These are phyloP conservation scores for Drosophila emarginata DNA, from an alignment of 2,888 invertebrate species.

Conservation along the genomic window DNA sequence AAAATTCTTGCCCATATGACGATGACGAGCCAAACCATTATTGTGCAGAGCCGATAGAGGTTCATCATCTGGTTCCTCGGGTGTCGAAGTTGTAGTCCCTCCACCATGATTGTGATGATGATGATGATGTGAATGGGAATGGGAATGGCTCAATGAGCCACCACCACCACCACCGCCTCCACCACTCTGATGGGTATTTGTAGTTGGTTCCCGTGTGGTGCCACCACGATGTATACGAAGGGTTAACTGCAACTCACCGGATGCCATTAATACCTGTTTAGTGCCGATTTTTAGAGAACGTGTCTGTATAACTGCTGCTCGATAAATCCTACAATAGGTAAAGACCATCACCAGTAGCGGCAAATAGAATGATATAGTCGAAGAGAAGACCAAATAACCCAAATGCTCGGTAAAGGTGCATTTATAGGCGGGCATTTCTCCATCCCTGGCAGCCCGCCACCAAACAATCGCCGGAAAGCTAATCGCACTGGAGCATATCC, in stretches of 20 bases:
- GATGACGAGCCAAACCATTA: conserved; percentile 89
- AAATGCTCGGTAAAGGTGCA: conserved; percentile 98
- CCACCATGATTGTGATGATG: conserved; percentile 79
- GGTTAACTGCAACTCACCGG: conserved; percentile 93
- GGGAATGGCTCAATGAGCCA: conserved; percentile 78
- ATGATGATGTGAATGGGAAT: conserved; percentile 79
- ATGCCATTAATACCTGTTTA: conserved; percentile 93
- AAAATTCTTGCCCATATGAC: conserved; percentile 92
- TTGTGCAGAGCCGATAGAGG: conserved; percentile 90
- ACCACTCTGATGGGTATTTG: conserved; percentile 68
- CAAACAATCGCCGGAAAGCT: conserved; percentile 99
- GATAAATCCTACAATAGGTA: conserved; percentile 97
- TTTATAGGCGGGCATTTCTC: conserved; percentile 91
- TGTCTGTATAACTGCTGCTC: conserved; percentile 96
- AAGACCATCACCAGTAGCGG: conserved; percentile 99
- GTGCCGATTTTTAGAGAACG: conserved; percentile 94
- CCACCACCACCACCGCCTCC: conserved; percentile 80
- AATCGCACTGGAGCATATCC: conserved; percentile 98
- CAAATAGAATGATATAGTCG: conserved; percentile 98
- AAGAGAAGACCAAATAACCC: conserved; percentile 98
- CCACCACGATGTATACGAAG: conserved; percentile 97
- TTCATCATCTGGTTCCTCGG: conserved; percentile 87
- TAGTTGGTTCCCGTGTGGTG: conserved; percentile 85
- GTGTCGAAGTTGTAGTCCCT: conserved; percentile 85
- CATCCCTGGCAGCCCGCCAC: conserved; percentile 94